Conservation (phyloP, 2,797 vertebrate species). For the Takifugu rubripes region DNA sequence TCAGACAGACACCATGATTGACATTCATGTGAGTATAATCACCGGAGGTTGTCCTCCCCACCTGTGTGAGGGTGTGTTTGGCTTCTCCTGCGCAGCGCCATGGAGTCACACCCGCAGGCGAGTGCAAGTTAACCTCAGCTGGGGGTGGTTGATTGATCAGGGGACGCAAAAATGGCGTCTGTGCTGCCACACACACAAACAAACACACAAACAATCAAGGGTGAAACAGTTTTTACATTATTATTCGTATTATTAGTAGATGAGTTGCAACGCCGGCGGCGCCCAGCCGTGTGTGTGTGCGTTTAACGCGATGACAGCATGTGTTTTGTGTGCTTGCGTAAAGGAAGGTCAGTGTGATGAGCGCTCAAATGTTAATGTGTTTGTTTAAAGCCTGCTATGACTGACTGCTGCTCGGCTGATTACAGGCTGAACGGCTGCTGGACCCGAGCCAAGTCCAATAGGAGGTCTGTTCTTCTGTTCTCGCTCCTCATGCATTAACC, state of each 20-base stretch:
- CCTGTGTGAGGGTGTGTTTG: conserved; percentile 83
- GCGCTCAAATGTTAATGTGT: conserved; percentile 60
- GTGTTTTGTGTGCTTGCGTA: conserved; percentile 11
- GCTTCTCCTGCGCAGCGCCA: conserved; percentile 65
- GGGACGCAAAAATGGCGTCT: conserved; percentile 50
- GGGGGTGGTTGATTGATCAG: conserved; percentile 84
- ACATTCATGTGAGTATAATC: conserved; percentile 88
- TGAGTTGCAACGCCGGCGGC: no score
- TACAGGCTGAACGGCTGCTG: conserved; percentile 82
- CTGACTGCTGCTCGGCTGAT: conserved; percentile 90
- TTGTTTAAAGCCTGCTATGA: conserved; percentile 58
- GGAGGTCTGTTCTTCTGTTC: conserved; percentile 60
- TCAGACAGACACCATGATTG: conserved; percentile 80
- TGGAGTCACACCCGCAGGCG: conserved; percentile 69
- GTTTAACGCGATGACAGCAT: conserved; percentile 53
- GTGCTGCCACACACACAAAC: conserved; percentile 33
- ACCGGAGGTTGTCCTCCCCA: conserved; percentile 89
- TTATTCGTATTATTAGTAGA: no score
- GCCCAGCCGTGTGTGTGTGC: conserved; percentile 4
- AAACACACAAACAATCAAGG: background rate
- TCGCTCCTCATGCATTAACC: conserved; percentile 23
- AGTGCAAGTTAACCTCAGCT: conserved; percentile 61
- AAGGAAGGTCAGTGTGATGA: conserved; percentile 50
- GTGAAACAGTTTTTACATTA: no score
- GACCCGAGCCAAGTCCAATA: conserved; percentile 83